A percentile compares a stretch with the other conserved stretches of the same genome.
Conservation (phyloP, 1,140 invertebrate genomes). For the Brachionus rubens region DNA sequence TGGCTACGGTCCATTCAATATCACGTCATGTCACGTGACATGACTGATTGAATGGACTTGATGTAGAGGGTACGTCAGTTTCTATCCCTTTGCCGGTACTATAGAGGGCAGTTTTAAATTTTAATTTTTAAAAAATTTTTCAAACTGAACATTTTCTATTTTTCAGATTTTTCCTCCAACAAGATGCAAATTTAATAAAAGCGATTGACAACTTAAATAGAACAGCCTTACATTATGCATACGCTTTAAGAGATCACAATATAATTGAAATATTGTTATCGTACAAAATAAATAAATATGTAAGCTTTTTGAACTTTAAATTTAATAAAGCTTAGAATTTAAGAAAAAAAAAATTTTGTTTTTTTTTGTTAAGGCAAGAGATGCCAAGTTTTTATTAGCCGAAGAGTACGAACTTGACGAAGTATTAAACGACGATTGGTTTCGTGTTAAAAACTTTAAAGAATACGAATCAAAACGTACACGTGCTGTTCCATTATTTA, state of each 20-base stretch:
- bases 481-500: not conserved
- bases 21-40: no score
- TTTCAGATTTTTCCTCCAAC: not conserved
- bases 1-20: no score
- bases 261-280: not conserved
- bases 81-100: no score
- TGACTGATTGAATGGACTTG: no score
- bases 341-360: not conserved
- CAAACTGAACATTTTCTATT: not conserved
- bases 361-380: conserved; percentile 4
- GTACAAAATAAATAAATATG: not conserved
- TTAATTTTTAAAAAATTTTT: no score
- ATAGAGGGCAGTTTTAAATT: no score
- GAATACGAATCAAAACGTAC: not conserved
- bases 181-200: conserved; percentile 13
- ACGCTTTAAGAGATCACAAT: not conserved
- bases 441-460: not conserved
- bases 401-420: conserved; percentile 31
- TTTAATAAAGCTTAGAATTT: no score
- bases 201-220: conserved; percentile 22
- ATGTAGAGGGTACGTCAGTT: no score
- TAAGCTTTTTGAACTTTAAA: not conserved
- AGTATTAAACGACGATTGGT: conserved; percentile 14
- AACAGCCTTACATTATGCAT: conserved; percentile 41
- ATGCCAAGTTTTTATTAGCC: conserved; percentile 6